These are phyloP conservation scores for Tiliacea aurago DNA, from an alignment of 2,888 invertebrate species.

Conservation along the genomic window DNA sequence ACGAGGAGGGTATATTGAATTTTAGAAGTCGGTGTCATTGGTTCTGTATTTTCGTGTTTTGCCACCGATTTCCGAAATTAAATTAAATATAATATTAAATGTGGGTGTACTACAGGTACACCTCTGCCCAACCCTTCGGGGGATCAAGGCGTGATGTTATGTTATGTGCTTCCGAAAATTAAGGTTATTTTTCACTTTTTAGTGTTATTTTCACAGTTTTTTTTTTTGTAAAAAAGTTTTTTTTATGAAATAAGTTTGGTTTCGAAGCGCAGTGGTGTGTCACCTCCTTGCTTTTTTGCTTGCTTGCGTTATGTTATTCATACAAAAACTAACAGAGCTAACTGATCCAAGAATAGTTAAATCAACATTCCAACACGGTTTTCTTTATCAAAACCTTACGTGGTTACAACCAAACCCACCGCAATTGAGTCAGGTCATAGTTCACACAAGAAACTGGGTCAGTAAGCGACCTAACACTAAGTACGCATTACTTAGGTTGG, in stretches of 20 bases:
- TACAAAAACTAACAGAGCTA: neutral
- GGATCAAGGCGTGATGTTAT: no score
- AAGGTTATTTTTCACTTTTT: no score
- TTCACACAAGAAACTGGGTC: slow-evolving; percentile 36
- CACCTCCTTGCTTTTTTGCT: neutral
- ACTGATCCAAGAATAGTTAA: neutral
- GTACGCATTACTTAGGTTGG: slow-evolving; percentile 32
- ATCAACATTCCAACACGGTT: neutral
- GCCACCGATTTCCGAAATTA: no score
- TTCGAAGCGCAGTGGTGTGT: neutral
- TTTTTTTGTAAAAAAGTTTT: no score
- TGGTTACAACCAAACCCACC: slow-evolving; percentile 13
- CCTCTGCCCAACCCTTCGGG: no score
- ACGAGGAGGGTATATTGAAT: no score
- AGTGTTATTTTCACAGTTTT: no score
- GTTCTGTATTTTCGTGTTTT: no score
- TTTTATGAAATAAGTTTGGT: neutral
- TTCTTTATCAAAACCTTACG: slow-evolving; percentile 12
- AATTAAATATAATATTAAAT: no score
- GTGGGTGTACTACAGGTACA: no score
- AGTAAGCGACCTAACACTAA: slow-evolving; percentile 21
- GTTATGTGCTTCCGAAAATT: no score
- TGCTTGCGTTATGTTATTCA: neutral
- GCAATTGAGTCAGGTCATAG: slow-evolving; percentile 27
- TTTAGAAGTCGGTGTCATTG: no score